Conservation (phyloP, 2,888 invertebrate genomes). For the Girardia tigrina region DNA sequence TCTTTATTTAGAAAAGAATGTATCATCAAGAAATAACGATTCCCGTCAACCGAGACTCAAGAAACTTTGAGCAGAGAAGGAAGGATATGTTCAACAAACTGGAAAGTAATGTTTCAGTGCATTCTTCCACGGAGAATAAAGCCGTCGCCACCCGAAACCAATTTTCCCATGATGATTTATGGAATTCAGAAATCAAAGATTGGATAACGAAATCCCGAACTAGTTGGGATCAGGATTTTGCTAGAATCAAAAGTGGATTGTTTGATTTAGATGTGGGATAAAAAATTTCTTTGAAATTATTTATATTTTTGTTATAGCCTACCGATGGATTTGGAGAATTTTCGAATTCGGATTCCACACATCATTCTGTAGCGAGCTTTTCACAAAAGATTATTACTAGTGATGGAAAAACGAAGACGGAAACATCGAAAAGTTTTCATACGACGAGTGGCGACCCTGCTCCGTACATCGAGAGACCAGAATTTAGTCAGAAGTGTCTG, state of each 20-base stretch:
- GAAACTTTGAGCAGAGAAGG: slow-evolving; percentile 30
- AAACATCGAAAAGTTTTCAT: background rate
- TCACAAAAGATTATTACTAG: background rate
- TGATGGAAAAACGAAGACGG: background rate
- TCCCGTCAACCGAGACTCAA: slow-evolving; percentile 25
- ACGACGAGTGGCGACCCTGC: background rate
- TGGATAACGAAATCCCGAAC: slow-evolving; percentile 26
- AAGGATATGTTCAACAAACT: slow-evolving; percentile 30
- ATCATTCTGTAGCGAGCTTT: background rate
- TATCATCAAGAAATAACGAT: slow-evolving; percentile 30
- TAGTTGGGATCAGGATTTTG: slow-evolving; percentile 30
- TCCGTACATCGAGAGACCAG: background rate
- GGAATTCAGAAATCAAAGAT: slow-evolving; percentile 26
- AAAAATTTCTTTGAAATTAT: background rate
- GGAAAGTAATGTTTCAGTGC: slow-evolving; percentile 2
- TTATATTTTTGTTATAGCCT: background rate
- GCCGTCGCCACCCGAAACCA: background rate
- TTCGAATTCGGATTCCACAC: background rate
- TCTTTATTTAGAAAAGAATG: background rate
- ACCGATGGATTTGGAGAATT: background rate
- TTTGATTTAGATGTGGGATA: background rate
- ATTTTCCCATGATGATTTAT: background rate
- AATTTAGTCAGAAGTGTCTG: background rate
- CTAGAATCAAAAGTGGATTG: background rate
- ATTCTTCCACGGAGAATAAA: background rate